Conservation (phyloP, 2,888 invertebrate species). For the Nomada flava region DNA sequence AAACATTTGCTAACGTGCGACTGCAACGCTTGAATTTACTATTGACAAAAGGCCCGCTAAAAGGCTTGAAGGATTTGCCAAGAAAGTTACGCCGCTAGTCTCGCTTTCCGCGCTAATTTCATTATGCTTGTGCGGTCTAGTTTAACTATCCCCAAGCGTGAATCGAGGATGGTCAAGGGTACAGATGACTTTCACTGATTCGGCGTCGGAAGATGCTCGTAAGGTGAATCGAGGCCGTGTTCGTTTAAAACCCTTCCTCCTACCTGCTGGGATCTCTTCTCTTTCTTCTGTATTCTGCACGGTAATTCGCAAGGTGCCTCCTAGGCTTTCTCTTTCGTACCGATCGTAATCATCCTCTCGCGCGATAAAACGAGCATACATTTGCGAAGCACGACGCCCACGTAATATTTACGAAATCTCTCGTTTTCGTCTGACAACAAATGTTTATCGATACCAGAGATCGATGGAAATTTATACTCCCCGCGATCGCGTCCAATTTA, state of each 20-base stretch:
- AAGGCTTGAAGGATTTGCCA: background rate
- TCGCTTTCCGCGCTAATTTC: constrained; percentile 33
- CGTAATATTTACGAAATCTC: too few species aligned
- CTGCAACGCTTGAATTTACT: constrained; percentile 4
- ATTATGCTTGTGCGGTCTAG: constrained; percentile 26
- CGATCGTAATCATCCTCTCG: constrained; percentile 9
- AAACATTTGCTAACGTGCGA: constrained; percentile 13
- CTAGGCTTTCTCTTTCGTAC: constrained; percentile 34
- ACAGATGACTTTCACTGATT: constrained; percentile 51
- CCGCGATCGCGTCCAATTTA: too few species aligned
- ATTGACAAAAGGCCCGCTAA: background rate
- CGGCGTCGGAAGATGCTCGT: constrained; percentile 34
- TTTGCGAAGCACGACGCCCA: background rate
- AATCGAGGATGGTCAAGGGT: constrained; percentile 31
- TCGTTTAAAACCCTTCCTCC: constrained; percentile 35
- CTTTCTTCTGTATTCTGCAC: constrained; percentile 16
- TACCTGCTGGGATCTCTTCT: constrained; percentile 7
- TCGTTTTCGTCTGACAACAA: too few species aligned
- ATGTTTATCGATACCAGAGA: too few species aligned
- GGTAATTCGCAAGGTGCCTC: constrained; percentile 51
- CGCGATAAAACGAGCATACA: constrained; percentile 20
- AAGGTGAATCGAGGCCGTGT: constrained; percentile 53
- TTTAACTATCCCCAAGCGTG: constrained; percentile 16
- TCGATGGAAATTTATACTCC: too few species aligned
- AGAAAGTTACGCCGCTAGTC: background rate